phyloP scores from a whole-genome alignment of 2,113 vertebrate genomes.

The Triplophysa tibetana region DNA sequence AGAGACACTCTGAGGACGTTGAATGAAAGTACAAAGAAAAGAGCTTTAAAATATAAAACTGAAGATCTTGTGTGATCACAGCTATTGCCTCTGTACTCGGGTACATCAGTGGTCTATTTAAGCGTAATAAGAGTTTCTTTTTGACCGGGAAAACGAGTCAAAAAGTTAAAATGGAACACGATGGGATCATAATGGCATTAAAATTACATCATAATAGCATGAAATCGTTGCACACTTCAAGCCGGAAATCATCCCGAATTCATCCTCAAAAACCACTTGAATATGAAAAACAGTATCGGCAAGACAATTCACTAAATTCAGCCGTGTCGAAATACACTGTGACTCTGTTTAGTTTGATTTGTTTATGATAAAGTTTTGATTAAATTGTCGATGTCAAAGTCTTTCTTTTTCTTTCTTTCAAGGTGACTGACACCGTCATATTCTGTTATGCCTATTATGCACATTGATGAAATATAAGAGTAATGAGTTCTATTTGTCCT shows the following conservation, averaged over 20 bases:
- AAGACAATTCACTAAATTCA: not conserved
- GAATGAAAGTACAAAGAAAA: conserved; percentile 26
- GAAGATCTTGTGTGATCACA: not conserved
- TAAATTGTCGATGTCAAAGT: not conserved
- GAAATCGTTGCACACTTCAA: not conserved
- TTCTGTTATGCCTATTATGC: too few relatives aligned
- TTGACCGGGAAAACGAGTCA: not conserved
- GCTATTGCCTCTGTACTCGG: conserved; percentile 2
- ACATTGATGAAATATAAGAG: too few relatives aligned
- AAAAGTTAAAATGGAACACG: not conserved
- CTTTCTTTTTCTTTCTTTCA: not conserved
- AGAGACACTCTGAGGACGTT: conserved; percentile 16
- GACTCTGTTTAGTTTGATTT: conserved; percentile 1
- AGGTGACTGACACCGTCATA: not conserved
- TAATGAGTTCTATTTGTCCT: not conserved
- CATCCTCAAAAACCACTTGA: not conserved
- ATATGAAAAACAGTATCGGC: not conserved
- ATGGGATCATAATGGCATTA: conserved; percentile 2
- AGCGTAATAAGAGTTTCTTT: conserved; percentile 19
- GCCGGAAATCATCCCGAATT: not conserved
- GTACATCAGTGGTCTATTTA: conserved; percentile 2
- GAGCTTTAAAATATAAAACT: conserved; percentile 26
- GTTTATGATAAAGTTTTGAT: not conserved
- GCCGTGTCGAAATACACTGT: not conserved
- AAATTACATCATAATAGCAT: not conserved